These are phyloP conservation scores for Anarsia innoxiella DNA, from an alignment of 2,888 invertebrate genomes.

Conservation along the genomic window DNA sequence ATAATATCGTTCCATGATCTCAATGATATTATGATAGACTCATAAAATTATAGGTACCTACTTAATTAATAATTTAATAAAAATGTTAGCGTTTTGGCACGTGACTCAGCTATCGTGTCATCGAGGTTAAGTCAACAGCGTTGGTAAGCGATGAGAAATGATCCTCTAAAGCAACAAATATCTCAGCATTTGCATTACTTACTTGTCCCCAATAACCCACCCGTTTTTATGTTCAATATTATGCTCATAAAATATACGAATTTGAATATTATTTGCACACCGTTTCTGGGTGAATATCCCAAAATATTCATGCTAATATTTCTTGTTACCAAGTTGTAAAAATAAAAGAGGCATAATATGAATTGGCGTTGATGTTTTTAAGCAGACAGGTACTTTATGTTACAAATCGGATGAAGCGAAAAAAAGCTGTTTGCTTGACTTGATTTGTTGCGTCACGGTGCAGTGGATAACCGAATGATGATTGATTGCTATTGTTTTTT, in stretches of 20 bases:
- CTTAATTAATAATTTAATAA: not conserved
- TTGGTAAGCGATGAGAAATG: slow-evolving; percentile 57
- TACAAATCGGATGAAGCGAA: not conserved
- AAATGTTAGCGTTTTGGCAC: not conserved
- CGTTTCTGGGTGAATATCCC: slow-evolving; percentile 20
- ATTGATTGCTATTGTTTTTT: slow-evolving; percentile 4
- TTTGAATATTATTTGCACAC: slow-evolving; percentile 27
- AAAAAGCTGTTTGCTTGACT: not conserved
- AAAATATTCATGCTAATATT: slow-evolving; percentile 1
- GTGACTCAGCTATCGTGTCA: slow-evolving; percentile 18
- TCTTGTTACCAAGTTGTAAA: slow-evolving; percentile 2
- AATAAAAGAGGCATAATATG: slow-evolving; percentile 2
- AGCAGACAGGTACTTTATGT: slow-evolving; percentile 4
- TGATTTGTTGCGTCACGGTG: slow-evolving; percentile 5
- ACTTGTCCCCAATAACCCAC: slow-evolving; percentile 27
- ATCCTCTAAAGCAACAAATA: slow-evolving; percentile 59
- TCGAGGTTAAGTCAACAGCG: slow-evolving; percentile 51
- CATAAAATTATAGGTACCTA: not conserved
- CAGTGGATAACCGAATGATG: slow-evolving; percentile 2
- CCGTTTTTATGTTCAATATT: slow-evolving; percentile 34
- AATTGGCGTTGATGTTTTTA: slow-evolving; percentile 3
- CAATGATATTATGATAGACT: too few species aligned
- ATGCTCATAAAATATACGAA: slow-evolving; percentile 33
- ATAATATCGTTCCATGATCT: too few species aligned
- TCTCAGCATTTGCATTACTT: slow-evolving; percentile 52